Base-by-base conservation (phyloP, 2,797 vertebrate species). In the Malurus splendens region DNA sequence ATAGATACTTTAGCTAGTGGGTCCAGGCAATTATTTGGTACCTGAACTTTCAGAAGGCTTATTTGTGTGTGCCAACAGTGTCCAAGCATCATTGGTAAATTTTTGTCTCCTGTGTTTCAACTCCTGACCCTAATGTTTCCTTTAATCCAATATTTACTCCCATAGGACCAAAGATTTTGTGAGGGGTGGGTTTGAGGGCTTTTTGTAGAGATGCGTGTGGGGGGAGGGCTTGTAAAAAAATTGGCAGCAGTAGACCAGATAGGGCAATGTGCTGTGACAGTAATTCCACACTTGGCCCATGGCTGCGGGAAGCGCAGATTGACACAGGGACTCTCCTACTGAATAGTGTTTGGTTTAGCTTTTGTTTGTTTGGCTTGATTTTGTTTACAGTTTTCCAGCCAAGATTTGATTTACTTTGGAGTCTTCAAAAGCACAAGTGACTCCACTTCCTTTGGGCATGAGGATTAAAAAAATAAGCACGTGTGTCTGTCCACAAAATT, bases 341-440 rank as follows among this genome's bases (percentile, higher is more conserved):
- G 92, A 93, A 90, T 73, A 77, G 25, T 89, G 87, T 93, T 94
- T 94, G 92, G 2, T 82, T 95, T 94, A 84, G 77, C 80, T 89
- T 93, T 87, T 89, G 74, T 36, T 90, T 90, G 90, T 90, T 82
- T 87, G 85, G 89, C 89, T 89, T 82, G 80, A 68, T 93, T 90
- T 94, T 93, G 87, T 94, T 95, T 95, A 92, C 80, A 42, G 77
- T 89, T 92, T 93, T 80, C 74, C 64, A 74, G 89, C 93, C 85
- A 95, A 87, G 87, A 83, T 85, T 83, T 89, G 51, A 79, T 95
- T 90, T 92, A 90, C 86, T 93, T 86, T 82, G 74, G 87, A 93
- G 74, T 38, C 89, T 93, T 93, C 71, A 83, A 76, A 93, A 82
- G 70, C 73, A 52, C 60, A 72, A 87, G 74, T 81, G n/a, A 14